Conservation (phyloP, 2,113 vertebrate species). For the Cardinalis cardinalis region DNA sequence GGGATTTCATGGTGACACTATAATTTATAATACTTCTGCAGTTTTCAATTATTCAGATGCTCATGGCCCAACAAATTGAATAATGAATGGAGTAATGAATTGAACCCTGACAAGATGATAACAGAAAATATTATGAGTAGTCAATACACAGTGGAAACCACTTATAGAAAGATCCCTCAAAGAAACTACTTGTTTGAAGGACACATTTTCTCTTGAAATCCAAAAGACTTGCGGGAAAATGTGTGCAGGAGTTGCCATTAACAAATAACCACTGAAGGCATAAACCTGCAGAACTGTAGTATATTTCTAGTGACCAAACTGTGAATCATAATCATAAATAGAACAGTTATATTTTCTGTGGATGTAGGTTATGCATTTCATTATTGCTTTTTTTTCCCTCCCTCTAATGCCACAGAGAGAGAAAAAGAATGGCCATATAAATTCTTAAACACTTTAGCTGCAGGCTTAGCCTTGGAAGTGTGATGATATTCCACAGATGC, state of each 20-base stretch:
- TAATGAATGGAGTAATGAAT: conserved; percentile 80
- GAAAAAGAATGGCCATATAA: conserved; percentile 60
- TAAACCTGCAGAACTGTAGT: conserved; percentile 44
- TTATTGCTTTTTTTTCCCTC: conserved; percentile 43
- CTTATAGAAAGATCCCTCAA: conserved; percentile 31
- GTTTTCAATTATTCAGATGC: conserved; percentile 79
- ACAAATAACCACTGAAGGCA: conserved; percentile 53
- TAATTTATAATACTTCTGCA: conserved; percentile 78
- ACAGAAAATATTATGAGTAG: conserved; percentile 57
- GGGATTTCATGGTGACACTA: conserved; percentile 62
- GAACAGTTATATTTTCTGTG: conserved; percentile 61
- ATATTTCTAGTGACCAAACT: conserved; percentile 66
- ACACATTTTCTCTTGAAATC: conserved; percentile 61
- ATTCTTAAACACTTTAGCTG: conserved; percentile 62
- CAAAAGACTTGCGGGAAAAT: conserved; percentile 28
- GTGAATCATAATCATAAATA: conserved; percentile 73
- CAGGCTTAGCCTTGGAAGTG: conserved; percentile 56
- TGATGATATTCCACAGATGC: conserved; percentile 58
- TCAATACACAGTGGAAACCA: conserved; percentile 33
- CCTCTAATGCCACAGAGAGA: conserved; percentile 49
- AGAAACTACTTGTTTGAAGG: conserved; percentile 69
- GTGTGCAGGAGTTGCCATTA: conserved; percentile 35
- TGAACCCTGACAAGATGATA: conserved; percentile 70
- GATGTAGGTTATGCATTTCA: conserved; percentile 57
- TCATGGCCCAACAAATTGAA: conserved; percentile 80